Evolutionary conservation across 2,113 vertebrate genomes (phyloP), one percentile per base, ranked within the genome.

Genomic region (Carettochelys insculpta): DNA sequence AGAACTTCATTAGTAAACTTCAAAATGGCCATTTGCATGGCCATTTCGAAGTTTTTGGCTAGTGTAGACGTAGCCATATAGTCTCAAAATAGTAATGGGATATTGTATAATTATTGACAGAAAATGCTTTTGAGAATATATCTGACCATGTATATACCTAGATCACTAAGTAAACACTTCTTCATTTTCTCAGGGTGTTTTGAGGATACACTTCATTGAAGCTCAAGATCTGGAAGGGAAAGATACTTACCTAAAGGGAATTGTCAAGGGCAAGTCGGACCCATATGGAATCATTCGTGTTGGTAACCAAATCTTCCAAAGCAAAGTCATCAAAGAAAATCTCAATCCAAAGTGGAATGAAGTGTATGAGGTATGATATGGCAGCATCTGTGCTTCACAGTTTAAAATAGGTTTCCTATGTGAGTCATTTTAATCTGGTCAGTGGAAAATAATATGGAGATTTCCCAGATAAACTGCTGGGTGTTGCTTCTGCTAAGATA

Each of bases 261-360:
- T 99, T 56, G 98, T 99, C 94, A 99, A 98, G 93, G 99, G 99
- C 16, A 99, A 99, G 96, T 99, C 99, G 1, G 99, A 99, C 93
- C 99, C 99, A 5, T 99, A 99, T 19, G 99, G 99, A 19, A 97
- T 99, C 41, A 95, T 99, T 82, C 97, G 97, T 85, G 82, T 99
- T 1, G 99, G 98, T 82, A 99, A 98, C 45, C 97, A 99, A 24
- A 98, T 98, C 76, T 99, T 99, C 96, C 97, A 98, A 93, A 99
- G 98, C 97, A 99, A 99, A 94, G 98, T 99, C 92, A 98, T 99
- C 95, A 98, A 99, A 88, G 98, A 99, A 91, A 98, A 96, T n/a
- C 91, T 99, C 25, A 97, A 98, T 92, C 99, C 99, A 0, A 99
- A 98, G 41, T 99, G 99, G 99, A 98, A 99, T 82, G 99, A 99